These are phyloP conservation scores for Rhorus exstirpatorius DNA, from an alignment of 2,888 invertebrate genomes.

Conservation along the genomic window DNA sequence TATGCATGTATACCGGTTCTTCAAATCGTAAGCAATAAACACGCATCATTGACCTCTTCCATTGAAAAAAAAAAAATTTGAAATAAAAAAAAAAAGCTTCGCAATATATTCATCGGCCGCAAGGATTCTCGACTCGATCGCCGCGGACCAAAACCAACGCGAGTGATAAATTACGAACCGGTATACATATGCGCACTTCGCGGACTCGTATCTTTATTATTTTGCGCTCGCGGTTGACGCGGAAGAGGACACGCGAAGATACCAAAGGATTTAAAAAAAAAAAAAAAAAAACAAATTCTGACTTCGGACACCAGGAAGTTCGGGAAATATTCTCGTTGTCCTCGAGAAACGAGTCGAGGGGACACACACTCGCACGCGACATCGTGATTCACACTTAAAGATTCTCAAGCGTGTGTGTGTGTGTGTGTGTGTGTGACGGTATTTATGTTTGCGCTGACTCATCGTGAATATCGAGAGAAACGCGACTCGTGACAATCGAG, in stretches of 20 bases:
- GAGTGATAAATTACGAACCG: constrained; percentile 43
- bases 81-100: background rate
- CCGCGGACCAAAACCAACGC: constrained; percentile 1
- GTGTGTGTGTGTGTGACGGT: constrained; percentile 30
- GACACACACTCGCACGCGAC: constrained; percentile 5
- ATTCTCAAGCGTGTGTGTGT: constrained; percentile 63
- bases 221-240: constrained; percentile 17
- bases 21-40: constrained; percentile 30
- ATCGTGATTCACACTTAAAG: constrained; percentile 75
- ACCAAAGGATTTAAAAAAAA: background rate
- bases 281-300: constrained; percentile 10
- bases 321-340: constrained; percentile 62
- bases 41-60: constrained; percentile 45
- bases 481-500: constrained; percentile 68
- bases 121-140: constrained; percentile 19
- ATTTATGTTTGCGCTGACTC: constrained; percentile 64
- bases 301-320: constrained; percentile 64
- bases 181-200: constrained; percentile 48
- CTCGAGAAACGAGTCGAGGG: constrained; percentile 70
- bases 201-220: constrained; percentile 37
- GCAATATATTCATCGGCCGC: constrained; percentile 11
- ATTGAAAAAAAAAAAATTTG: too few relatives aligned
- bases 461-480: constrained; percentile 62
- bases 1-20: background rate
- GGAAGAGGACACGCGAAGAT: constrained; percentile 41